phyloP scores from a whole-genome alignment of 1,140 invertebrate genomes.

The Drosophila persimilis region DNA sequence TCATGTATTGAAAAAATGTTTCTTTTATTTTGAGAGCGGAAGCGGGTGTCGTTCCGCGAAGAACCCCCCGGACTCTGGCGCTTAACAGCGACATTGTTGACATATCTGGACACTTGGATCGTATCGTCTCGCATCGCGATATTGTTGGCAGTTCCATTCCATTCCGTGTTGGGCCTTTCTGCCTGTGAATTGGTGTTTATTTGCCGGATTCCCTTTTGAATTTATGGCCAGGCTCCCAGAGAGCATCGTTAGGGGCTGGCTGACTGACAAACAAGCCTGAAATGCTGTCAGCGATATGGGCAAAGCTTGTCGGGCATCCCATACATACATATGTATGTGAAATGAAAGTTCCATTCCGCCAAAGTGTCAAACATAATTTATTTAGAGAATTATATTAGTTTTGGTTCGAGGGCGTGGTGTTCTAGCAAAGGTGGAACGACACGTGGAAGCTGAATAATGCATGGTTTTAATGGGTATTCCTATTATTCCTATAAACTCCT shows the following conservation, averaged over 20 bases:
- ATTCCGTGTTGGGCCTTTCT: conserved; percentile 12
- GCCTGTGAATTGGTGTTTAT: conserved; percentile 27
- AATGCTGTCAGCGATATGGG: conserved; percentile 21
- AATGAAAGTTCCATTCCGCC: neutral
- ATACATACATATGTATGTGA: conserved; percentile 1
- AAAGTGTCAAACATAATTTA: conserved; percentile 17
- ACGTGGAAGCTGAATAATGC: too few species aligned
- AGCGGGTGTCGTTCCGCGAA: conserved; percentile 27
- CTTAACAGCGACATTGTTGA: conserved; percentile 66
- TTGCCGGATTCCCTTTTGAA: conserved; percentile 32
- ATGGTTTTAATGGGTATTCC: too few species aligned
- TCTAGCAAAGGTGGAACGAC: neutral
- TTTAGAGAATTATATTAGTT: neutral
- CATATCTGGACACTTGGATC: conserved; percentile 69
- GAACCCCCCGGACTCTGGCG: conserved; percentile 26
- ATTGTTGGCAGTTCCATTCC: conserved; percentile 38
- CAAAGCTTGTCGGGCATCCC: conserved; percentile 5
- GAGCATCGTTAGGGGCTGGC: neutral
- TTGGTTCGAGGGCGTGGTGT: neutral
- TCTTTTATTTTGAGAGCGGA: conserved; percentile 38
- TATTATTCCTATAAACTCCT: too few species aligned
- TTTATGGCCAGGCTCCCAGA: conserved; percentile 26
- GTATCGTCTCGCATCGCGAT: conserved; percentile 21
- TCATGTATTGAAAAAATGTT: conserved; percentile 47
- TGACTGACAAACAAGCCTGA: conserved; percentile 27